Conservation (phyloP, 2,888 invertebrate species). For the Monopis laevigella region DNA sequence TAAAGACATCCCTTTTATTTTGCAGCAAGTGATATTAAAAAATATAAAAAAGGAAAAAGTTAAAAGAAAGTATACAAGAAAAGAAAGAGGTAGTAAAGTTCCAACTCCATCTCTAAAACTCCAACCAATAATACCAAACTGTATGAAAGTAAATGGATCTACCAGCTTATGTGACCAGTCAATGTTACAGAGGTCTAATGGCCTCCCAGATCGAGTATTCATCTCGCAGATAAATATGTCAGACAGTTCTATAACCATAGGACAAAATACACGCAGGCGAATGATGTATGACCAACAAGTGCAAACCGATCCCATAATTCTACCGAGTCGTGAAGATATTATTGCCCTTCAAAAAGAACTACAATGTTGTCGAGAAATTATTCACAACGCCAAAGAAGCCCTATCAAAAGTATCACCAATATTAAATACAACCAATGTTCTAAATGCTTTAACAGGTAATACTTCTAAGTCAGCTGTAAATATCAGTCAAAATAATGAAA, state of each 20-base stretch:
- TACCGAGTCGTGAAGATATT: not conserved
- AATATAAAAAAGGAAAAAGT: not conserved
- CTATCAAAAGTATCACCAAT: not conserved
- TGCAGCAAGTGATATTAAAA: conserved; percentile 1
- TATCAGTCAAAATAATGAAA: too few species aligned
- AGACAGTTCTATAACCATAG: not conserved
- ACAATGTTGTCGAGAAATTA: not conserved
- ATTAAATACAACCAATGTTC: not conserved
- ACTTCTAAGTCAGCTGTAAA: too few species aligned
- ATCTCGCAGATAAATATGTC: not conserved
- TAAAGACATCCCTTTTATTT: too few species aligned
- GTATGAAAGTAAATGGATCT: not conserved
- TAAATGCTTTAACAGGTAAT: too few species aligned
- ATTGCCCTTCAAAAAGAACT: conserved; percentile 2
- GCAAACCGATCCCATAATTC: conserved; percentile 1
- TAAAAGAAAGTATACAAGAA: conserved; percentile 1
- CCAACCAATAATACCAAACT: not conserved
- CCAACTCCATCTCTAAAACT: not conserved
- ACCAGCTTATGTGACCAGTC: not conserved
- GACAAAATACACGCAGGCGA: not conserved
- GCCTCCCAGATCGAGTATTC: not conserved
- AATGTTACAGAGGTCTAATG: conserved; percentile 1
- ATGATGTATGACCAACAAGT: conserved; percentile 11
- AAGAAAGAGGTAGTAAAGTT: not conserved
- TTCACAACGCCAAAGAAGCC: not conserved